Conservation (phyloP, 2,797 vertebrate species). For the Brotula barbata region DNA sequence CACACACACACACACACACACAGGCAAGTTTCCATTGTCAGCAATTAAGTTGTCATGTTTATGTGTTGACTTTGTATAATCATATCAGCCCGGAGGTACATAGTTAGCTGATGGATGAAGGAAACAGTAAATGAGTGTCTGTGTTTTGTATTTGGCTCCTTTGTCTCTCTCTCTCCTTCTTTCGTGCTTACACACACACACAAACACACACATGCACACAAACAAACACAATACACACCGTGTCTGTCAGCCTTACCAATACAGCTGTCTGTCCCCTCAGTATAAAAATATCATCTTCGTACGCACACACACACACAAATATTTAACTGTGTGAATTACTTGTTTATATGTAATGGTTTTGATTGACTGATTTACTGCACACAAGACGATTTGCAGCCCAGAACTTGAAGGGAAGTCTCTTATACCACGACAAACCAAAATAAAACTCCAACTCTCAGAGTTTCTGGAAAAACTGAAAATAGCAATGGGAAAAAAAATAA, state of each 20-base stretch:
- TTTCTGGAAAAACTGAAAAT: conserved; percentile 14
- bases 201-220: not conserved
- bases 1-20: not conserved
- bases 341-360: too few species aligned
- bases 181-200: not conserved
- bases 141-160: conserved; percentile 1
- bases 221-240: not conserved
- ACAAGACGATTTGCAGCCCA: conserved; percentile 1
- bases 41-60: not conserved
- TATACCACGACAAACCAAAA: conserved; percentile 7
- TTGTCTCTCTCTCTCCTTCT: not conserved
- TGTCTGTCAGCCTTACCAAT: not conserved
- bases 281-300: conserved; percentile 17
- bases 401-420: conserved; percentile 6
- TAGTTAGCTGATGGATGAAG: not conserved
- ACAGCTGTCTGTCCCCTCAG: conserved; percentile 9
- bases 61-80: conserved; percentile 4
- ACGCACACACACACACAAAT: too few species aligned
- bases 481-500: not conserved
- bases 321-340: too few species aligned
- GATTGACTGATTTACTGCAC: not conserved
- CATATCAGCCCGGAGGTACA: not conserved
- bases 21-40: not conserved
- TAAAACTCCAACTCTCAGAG: conserved; percentile 13
- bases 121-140: not conserved